Evolutionary conservation across 1,140 invertebrate genomes (phyloP), one percentile per base, ranked within the genome.

Genomic region (Apis dorsata): DNA sequence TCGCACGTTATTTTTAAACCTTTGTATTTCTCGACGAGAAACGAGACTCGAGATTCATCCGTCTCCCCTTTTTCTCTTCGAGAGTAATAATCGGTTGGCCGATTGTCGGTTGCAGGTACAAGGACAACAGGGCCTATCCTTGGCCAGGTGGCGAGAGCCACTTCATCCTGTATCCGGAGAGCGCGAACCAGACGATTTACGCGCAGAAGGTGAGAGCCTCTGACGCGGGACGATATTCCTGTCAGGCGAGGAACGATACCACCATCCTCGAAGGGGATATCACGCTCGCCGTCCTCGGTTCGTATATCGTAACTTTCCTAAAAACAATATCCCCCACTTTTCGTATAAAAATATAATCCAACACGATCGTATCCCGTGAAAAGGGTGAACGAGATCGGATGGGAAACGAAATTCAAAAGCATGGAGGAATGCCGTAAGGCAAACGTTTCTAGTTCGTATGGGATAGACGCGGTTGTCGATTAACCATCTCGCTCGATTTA

Each of bases 171-270:
- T 97, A 96, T 91, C 96, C 96, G 0, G 96, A 97, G 92, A 96
- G 96, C 66, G 96, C 95, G 66, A 97, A 97, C 93, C 96, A 97
- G 92, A 97, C 96, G 44, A 95, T 97, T 89, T 97, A 97, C 94
- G 96, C 96, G n/a, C 94, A 95, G 75, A 93, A 93, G 28, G 95
- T 96, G 44, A 94, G 94, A 55, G 91, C 94, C 59, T 94, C 94
- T 19, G 96, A 97, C 91, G 95, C 95, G 65, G 96, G 96, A 72
- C 95, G 96, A 91, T 97, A 97, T 93, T 96, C 96, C 21, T 97
- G 96, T 90, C 93, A 95, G 24, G 94, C 96, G 68, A 94, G 95
- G 90, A 97, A 97, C 92, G 96, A 97, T 89, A 96, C 96, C 0
- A 95, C 95, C 88, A 94, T 94, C 80, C 93, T 95, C 79, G 94